These are phyloP conservation scores for Stigmatopora nigra DNA, from an alignment of 2,113 vertebrate genomes.

Conservation along the genomic window DNA sequence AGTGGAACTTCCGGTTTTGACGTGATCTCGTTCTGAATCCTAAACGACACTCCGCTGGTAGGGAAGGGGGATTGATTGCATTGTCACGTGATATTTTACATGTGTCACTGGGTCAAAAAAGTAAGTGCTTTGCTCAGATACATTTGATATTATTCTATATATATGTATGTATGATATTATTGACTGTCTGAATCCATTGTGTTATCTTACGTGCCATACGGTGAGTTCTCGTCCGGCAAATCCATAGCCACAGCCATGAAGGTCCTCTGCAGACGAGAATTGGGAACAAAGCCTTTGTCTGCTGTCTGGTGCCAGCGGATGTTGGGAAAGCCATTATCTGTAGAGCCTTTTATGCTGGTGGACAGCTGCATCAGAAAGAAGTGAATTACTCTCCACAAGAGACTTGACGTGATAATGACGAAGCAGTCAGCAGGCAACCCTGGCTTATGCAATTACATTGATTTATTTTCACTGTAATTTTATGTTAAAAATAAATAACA, in stretches of 20 bases:
- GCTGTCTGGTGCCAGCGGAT: constrained; percentile 94
- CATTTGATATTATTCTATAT: no score
- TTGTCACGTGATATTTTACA: no score
- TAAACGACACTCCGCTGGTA: no score
- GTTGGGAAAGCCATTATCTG: constrained; percentile 58
- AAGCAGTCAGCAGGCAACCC: background rate
- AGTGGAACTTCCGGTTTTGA: no score
- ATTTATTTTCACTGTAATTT: background rate
- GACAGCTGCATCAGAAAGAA: constrained; percentile 66
- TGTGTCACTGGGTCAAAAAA: no score
- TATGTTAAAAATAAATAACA: background rate
- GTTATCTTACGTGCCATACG: constrained; percentile 71
- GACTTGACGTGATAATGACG: background rate
- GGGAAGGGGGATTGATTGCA: no score
- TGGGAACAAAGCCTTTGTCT: constrained; percentile 76
- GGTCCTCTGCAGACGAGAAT: constrained; percentile 74
- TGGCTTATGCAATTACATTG: background rate
- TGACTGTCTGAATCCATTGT: background rate
- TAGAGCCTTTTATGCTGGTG: constrained; percentile 40
- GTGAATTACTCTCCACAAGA: background rate
- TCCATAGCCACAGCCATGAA: constrained; percentile 92
- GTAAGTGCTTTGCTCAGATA: no score
- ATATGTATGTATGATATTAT: no score
- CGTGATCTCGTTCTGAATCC: no score
- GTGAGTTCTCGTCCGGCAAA: constrained; percentile 74